phyloP scores from a whole-genome alignment of 2,888 invertebrate species.

The Drosophila putrida region DNA sequence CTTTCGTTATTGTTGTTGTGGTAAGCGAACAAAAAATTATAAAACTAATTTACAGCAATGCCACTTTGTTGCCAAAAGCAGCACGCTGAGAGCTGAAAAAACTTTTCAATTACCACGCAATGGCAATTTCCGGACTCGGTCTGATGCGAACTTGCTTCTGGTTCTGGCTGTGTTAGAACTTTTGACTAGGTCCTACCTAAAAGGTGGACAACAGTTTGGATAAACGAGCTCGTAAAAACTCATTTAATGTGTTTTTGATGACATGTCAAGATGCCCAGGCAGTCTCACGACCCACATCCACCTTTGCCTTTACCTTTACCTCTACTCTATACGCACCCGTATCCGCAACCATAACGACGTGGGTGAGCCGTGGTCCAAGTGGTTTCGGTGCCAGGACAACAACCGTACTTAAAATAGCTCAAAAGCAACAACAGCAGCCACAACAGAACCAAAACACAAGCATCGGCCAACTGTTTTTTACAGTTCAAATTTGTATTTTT shows the following conservation, averaged over 20 bases:
- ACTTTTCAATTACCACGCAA: conserved; percentile 68
- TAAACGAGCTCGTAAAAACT: conserved; percentile 76
- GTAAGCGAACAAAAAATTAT: conserved; percentile 44
- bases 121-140: conserved; percentile 62
- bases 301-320: conserved; percentile 10
- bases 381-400: conserved; percentile 30
- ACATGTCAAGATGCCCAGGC: conserved; percentile 70
- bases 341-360: conserved; percentile 39
- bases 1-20: conserved; percentile 43
- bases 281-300: conserved; percentile 12
- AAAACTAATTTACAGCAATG: conserved; percentile 65
- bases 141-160: conserved; percentile 26
- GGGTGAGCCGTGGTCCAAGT: conserved; percentile 31
- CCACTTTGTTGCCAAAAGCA: conserved; percentile 54
- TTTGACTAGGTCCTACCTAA: conserved; percentile 35
- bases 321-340: conserved; percentile 5
- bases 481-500: conserved; percentile 53
- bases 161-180: conserved; percentile 13
- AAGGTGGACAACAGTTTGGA: conserved; percentile 77
- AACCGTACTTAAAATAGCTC: conserved; percentile 34
- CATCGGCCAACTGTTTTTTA: conserved; percentile 31
- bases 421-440: conserved; percentile 17
- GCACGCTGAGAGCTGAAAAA: conserved; percentile 26
- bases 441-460: conserved; percentile 4
- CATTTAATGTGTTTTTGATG: conserved; percentile 81